A percentile compares a stretch with the other conserved stretches of the same genome.
phyloP scores from a whole-genome alignment of 2,797 vertebrate species.

The Champsocephalus gunnari region DNA sequence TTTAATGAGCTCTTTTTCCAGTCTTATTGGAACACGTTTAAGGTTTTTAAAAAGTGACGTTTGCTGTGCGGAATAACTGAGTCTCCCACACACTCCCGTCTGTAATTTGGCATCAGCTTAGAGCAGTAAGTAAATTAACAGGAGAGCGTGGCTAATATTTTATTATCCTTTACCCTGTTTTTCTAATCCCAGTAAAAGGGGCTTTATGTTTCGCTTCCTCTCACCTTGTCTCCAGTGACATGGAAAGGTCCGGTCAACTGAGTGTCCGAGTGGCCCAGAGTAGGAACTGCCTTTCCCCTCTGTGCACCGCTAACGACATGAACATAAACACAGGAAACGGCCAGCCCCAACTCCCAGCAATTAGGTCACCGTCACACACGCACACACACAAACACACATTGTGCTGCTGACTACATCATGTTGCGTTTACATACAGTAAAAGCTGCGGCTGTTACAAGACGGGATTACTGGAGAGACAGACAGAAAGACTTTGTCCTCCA shows the following conservation, averaged over 20 bases:
- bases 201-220: slow-evolving; percentile 35
- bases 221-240: slow-evolving; percentile 46
- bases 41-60: slow-evolving; percentile 20
- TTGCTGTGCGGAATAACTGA: slow-evolving; percentile 31
- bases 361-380: slow-evolving; percentile 72
- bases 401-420: slow-evolving; percentile 53
- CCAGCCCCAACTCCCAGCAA: slow-evolving; percentile 65
- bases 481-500: slow-evolving; percentile 8
- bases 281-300: slow-evolving; percentile 55
- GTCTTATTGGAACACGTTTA: slow-evolving; percentile 5
- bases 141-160: slow-evolving; percentile 50
- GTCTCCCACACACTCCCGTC: neutral
- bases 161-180: slow-evolving; percentile 42
- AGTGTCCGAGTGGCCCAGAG: slow-evolving; percentile 52
- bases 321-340: slow-evolving; percentile 81
- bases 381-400: slow-evolving; percentile 53
- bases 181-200: slow-evolving; percentile 43
- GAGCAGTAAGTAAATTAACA: slow-evolving; percentile 40
- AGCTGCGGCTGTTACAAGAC: slow-evolving; percentile 55
- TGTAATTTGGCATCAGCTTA: slow-evolving; percentile 29
- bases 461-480: slow-evolving; percentile 35
- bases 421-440: slow-evolving; percentile 46
- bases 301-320: slow-evolving; percentile 67
- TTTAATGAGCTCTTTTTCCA: neutral
- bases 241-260: slow-evolving; percentile 43